Evolutionary conservation across 2,888 invertebrate genomes (phyloP).

Genomic region (Torymus tubicola): DNA sequence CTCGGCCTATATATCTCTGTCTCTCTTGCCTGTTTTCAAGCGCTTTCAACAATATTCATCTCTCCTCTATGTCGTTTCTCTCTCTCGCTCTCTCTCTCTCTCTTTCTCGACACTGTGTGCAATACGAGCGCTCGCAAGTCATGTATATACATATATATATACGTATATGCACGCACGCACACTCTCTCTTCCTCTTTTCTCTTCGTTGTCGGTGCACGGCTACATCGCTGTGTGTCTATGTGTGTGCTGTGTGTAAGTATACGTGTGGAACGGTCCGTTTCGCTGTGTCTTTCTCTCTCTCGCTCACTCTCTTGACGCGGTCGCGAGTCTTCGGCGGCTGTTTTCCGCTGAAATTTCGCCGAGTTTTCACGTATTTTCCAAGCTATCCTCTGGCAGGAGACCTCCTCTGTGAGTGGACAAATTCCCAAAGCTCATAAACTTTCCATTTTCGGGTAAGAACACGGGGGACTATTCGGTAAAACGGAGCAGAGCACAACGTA

Average conservation of each 20-base stretch:
- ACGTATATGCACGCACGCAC: neutral
- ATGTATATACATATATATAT: neutral
- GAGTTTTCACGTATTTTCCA: no score
- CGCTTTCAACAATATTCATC: constrained; percentile 33
- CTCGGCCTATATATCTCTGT: neutral
- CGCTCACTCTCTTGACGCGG: constrained; percentile 11
- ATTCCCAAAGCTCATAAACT: no score
- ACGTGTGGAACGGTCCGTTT: constrained; percentile 3
- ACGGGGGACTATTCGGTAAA: no score
- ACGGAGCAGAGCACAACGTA: neutral
- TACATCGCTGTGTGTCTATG: no score
- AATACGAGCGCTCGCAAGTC: neutral
- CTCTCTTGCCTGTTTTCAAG: neutral
- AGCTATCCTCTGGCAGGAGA: no score
- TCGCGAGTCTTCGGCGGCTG: no score
- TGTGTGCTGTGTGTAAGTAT: neutral
- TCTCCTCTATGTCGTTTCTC: neutral
- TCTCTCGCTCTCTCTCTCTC: constrained; percentile 8
- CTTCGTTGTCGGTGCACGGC: no score
- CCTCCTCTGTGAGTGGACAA: no score
- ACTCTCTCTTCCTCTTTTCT: constrained; percentile 36
- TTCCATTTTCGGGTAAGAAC: no score
- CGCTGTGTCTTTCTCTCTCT: constrained; percentile 7
- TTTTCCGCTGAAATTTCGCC: no score
- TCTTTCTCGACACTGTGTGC: neutral